Evolutionary conservation across 2,888 invertebrate species (phyloP), one percentile per base, ranked within the genome.

Genomic region (Metalampra italica): DNA sequence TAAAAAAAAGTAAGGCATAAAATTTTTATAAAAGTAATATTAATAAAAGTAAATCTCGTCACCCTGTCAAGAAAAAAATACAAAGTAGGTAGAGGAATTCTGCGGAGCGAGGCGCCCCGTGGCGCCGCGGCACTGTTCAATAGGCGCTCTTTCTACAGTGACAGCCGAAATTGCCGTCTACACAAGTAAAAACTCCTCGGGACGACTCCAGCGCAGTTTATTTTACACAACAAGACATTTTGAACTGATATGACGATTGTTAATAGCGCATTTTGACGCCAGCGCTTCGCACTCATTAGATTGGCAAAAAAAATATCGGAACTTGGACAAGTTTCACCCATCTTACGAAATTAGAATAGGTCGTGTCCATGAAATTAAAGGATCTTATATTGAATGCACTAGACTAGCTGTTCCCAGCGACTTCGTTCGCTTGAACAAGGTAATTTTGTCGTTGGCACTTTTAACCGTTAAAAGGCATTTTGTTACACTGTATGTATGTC

Each of bases 121-220:
- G 57, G 88, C 52, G 86, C 55, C 60, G 80, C 87, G 86, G 87
- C 74, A 63, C 60, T 59, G 51, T 61, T 72, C 80, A 86, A 86
- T 83, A 68, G 75, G 43, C 54, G 56, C 64, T 66, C 71, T 65
- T 70, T 82, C 68, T 78, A 60, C 64, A 70, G 60, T 86, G 88
- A 88, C 88, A 88, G 84, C 86, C 84, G 83, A 87, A 86, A 87
- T 84, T 76, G 75, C 75, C 74, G n/a, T n/a, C 75, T 63, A 71
- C 73, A 71, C 75, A 70, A 71, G 71, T 70, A 77, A 77, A 81
- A 82, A 78, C 74, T 66, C 67, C 65, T 68, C 65, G 54, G 37
- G 11, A 8, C 7, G 32, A 22, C 22, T 32, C 11, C 2, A 67
- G 62, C 69, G 70, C 76, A 77, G 85, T 86, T 83, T 87, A 83